Base-by-base conservation (phyloP, 2,888 invertebrate genomes). In the Leucoptera coffeella region DNA sequence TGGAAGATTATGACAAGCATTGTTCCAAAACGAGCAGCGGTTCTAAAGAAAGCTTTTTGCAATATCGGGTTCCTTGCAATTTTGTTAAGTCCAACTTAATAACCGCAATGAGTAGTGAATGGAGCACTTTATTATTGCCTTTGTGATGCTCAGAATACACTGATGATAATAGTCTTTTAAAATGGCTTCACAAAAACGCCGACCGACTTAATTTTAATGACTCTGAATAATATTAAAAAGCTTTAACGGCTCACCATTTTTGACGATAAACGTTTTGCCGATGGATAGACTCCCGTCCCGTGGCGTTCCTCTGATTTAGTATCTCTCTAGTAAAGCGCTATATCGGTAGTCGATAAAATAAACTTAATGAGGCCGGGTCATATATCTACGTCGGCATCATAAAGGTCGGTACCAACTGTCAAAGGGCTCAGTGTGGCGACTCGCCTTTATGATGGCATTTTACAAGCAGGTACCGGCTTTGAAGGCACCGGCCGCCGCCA, bases 391-490 rank as follows among this genome's bases (percentile, higher is more conserved):
- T 54, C 61, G 65, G 64, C 62, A 61, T 64, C 59, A 57, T 62
- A 60, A 64, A 64, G 60, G 59, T 53, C 47, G 56, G 52, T 56
- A 60, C 54, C 50, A 53, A 60, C 64, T 67, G 67, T 64, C 67
- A 64, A 64, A 65, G 62, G 58, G 60, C 55, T 61, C 47, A 58
- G 64, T 65, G 67, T 64, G 57, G 47, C 55, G 57, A 57, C 50
- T 40, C 42, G 51, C 55, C 59, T 67, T 64, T 62, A 61, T 60
- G 61, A 61, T 62, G 57, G 65, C 53, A 65, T 65, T 67, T 67
- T 65, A 67, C 61, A 60, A 50, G 53, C 61, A 60, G 64, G 64
- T 59, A 64, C 60, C 47, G 42, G 50, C 64, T 65, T 64, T 65
- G 64, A 60, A 41, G 45, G 45, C 57, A 62, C 65, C 45, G 58